Base-by-base conservation (phyloP, 2,888 invertebrate species). In the Heliconius ismenius region DNA sequence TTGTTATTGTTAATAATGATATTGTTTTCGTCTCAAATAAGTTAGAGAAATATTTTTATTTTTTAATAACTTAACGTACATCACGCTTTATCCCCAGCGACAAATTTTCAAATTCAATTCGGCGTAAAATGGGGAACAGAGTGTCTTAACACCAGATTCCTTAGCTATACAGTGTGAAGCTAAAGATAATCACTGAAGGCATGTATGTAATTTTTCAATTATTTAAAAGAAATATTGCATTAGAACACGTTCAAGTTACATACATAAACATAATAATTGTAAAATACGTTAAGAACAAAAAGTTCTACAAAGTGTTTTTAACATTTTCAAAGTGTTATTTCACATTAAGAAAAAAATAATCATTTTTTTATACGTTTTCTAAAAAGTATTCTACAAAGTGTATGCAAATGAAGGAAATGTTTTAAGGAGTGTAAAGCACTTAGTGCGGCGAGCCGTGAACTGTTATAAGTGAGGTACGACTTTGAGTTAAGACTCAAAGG, bases 381-480 rank as follows among this genome's bases (percentile, higher is more conserved):
- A 39, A 39, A 39, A 39, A 39, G 11, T 39, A 39, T 39, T 39
- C 39, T 11, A 0, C 39, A 39, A 63, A 65, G 54, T 72, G 65
- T 54, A 63, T 70, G 72, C 15, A 64, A 72, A 64, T 32, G 64
- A 65, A 58, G 58, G 28, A 72, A 72, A 76, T 58, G 65, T 69
- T 62, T 68, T 76, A 76, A 72, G 32, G 60, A 72, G 72, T 73
- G 65, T 65, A 26, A 62, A 39, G 62, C 43, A 62, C 65, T 73
- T n/a, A 74, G 72, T 73, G 64, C 72, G 73, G 65, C 43, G 73
- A 76, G 58, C 58, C 60, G 72, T 73, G 32, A 67, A 60, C 24
- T n/a, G 54, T 39, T 39, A 54, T 72, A 65, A 58, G 64, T 60
- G 65, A 76, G 63, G 72, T 64, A 73, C 39, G 65, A 65, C 76